A percentile compares a stretch with the other conserved stretches of the same genome.
Evolutionary conservation across 2,797 vertebrate species (phyloP).

Genomic region (Rhodeus uyekii): DNA sequence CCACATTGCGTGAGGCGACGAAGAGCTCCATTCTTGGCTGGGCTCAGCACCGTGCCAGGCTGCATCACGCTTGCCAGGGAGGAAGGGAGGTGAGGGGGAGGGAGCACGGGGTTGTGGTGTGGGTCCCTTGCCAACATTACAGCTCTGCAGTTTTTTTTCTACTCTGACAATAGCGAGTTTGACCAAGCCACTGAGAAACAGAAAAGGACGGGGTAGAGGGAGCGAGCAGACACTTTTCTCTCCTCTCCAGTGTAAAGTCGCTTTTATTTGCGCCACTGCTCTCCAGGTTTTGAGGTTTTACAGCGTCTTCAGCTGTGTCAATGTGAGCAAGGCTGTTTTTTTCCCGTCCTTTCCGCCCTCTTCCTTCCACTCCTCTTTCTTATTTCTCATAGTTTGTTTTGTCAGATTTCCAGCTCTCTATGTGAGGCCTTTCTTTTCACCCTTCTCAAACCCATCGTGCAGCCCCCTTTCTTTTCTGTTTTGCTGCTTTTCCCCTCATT

Average conservation of each 20-base stretch:
- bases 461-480: slow-evolving; percentile 1
- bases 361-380: slow-evolving; percentile 31
- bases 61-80: slow-evolving; percentile 67
- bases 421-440: slow-evolving; percentile 28
- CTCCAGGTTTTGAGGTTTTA: slow-evolving; percentile 36
- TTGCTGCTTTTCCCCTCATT: slow-evolving; percentile 6
- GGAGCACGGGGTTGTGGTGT: slow-evolving; percentile 53
- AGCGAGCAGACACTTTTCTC: slow-evolving; percentile 42
- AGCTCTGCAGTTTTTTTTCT: slow-evolving; percentile 49
- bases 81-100: slow-evolving; percentile 51
- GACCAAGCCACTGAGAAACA: slow-evolving; percentile 11
- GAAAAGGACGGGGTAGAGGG: neutral
- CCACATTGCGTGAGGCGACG: slow-evolving; percentile 81
- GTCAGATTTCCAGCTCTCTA: slow-evolving; percentile 45
- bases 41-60: slow-evolving; percentile 70
- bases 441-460: slow-evolving; percentile 24
- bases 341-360: slow-evolving; percentile 31
- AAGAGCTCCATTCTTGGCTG: slow-evolving; percentile 80
- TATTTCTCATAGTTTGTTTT: slow-evolving; percentile 45
- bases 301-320: slow-evolving; percentile 42
- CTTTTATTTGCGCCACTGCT: neutral
- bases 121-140: slow-evolving; percentile 66
- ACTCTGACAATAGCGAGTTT: slow-evolving; percentile 60
- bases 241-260: slow-evolving; percentile 2
- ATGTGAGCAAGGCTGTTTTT: slow-evolving; percentile 3